Evolutionary conservation across 1,140 invertebrate genomes (phyloP).

Genomic region (Hypsibius dujardini): DNA sequence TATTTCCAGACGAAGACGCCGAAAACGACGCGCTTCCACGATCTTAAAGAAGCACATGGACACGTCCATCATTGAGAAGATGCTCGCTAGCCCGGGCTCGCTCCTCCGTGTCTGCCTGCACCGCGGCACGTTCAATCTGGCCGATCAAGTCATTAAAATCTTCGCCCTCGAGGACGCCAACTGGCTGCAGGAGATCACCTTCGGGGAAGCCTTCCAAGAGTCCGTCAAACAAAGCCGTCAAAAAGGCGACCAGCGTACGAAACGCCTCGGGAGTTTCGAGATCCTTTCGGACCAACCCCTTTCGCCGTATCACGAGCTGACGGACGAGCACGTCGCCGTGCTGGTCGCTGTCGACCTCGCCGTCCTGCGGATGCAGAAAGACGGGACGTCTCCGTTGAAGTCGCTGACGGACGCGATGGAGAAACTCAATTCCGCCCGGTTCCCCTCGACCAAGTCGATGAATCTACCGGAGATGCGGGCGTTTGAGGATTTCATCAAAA

Average conservation of each 20-base stretch:
- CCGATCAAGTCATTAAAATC: conserved; percentile 1
- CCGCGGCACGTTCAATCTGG: neutral
- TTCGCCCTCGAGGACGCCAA: neutral
- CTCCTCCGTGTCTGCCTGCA: conserved; percentile 6
- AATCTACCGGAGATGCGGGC: too few relatives aligned
- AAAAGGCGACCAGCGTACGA: too few relatives aligned
- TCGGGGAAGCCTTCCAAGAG: neutral
- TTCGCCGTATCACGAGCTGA: too few relatives aligned
- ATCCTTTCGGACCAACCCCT: too few relatives aligned
- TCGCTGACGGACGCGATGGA: neutral
- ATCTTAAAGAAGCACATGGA: neutral
- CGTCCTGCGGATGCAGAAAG: too few relatives aligned
- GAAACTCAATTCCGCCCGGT: too few relatives aligned
- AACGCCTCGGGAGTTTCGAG: too few relatives aligned
- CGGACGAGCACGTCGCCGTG: too few relatives aligned
- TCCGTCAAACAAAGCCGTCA: too few relatives aligned
- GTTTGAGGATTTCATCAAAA: neutral
- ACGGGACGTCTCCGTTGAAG: neutral
- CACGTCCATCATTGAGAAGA: conserved; percentile 14
- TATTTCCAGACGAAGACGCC: neutral
- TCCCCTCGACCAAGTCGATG: too few relatives aligned
- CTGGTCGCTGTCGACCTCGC: too few relatives aligned
- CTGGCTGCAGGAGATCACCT: neutral
- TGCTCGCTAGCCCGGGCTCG: neutral
- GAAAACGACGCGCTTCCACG: neutral